These are phyloP conservation scores for Bradypus variegatus DNA, from an alignment of 2,797 vertebrate species.

Conservation along the genomic window DNA sequence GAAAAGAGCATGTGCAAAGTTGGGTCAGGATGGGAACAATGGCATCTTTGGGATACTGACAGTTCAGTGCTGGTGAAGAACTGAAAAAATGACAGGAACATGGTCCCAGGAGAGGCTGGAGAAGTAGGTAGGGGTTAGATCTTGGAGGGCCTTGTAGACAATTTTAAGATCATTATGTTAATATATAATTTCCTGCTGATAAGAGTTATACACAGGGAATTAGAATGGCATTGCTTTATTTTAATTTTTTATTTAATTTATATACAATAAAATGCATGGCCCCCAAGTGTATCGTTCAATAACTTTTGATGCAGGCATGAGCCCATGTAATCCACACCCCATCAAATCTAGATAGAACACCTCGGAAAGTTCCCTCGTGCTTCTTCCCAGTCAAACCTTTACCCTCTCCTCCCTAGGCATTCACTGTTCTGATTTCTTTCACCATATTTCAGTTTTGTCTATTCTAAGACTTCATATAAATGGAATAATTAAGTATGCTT, in stretches of 20 bases:
- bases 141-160: too few species aligned
- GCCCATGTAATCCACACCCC: background rate
- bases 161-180: background rate
- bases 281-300: background rate
- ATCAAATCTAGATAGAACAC: background rate
- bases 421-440: background rate
- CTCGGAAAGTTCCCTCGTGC: too few species aligned
- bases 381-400: background rate
- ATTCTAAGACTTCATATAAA: too few species aligned
- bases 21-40: background rate
- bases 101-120: background rate
- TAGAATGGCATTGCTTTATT: background rate
- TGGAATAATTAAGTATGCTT: too few species aligned
- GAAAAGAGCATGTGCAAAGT: background rate
- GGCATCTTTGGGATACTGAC: too few species aligned
- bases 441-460: too few species aligned
- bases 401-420: background rate
- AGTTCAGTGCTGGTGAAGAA: background rate
- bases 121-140: background rate
- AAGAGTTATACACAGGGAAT: background rate
- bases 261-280: background rate
- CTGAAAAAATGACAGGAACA: background rate
- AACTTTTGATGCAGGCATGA: background rate
- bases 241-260: conserved; percentile 26
- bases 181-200: background rate